A percentile compares a stretch with the other conserved stretches of the same genome.
Conservation (phyloP, 2,888 invertebrate genomes). For the Agriopis marginaria region DNA sequence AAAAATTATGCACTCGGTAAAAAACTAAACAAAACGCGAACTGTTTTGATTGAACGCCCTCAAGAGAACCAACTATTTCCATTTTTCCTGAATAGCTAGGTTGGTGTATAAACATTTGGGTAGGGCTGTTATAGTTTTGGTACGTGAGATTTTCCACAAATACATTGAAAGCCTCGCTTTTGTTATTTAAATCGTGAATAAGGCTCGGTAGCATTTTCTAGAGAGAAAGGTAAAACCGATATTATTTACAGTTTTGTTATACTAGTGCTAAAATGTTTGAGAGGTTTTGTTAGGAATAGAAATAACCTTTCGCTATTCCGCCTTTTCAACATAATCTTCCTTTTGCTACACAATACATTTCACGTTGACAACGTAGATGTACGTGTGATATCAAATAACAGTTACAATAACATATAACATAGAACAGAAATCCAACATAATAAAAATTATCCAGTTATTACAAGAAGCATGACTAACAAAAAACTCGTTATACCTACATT, state of each 20-base stretch:
- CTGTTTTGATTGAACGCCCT: background rate
- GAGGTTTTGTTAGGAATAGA: background rate
- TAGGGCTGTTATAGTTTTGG: background rate
- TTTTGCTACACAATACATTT: no score
- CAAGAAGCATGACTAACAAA: no score
- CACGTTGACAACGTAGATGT: no score
- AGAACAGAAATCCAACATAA: no score
- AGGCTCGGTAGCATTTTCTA: constrained; percentile 11
- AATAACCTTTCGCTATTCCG: background rate
- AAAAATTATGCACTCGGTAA: background rate
- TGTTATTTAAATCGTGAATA: constrained; percentile 24
- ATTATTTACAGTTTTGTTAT: constrained; percentile 11
- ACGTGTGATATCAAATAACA: no score
- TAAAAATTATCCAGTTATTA: no score
- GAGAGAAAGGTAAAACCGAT: background rate
- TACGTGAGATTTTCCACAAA: constrained; percentile 17
- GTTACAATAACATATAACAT: no score
- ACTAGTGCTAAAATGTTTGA: constrained; percentile 3
- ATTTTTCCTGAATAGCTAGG: constrained; percentile 10
- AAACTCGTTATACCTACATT: no score
- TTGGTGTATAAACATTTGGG: constrained; percentile 4
- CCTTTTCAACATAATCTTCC: no score
- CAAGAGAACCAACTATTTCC: background rate
- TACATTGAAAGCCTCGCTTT: constrained; percentile 32
- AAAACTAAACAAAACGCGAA: background rate